Conservation (phyloP, 2,797 vertebrate species). For the Phataginus tetradactyla region DNA sequence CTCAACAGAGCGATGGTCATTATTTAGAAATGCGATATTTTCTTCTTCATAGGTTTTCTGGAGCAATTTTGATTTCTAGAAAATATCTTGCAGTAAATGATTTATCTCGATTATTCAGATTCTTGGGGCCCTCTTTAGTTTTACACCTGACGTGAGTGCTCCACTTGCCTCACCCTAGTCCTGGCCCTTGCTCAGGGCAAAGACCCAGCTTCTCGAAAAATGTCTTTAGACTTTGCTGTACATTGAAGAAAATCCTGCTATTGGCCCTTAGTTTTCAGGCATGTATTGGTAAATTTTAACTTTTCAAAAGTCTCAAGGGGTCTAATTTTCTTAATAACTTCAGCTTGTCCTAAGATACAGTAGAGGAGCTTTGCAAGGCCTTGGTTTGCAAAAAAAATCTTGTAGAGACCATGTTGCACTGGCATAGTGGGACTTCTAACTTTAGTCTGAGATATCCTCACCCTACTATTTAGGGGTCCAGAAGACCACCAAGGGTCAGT, state of each 20-base stretch:
- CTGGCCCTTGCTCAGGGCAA: neutral
- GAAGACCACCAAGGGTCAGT: neutral
- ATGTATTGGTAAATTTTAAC: neutral
- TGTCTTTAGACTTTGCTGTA: neutral
- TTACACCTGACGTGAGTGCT: neutral
- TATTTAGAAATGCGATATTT: neutral
- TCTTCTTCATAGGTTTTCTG: neutral
- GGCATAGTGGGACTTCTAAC: neutral
- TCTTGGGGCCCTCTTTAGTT: neutral
- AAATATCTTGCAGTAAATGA: neutral
- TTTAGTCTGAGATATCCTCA: neutral
- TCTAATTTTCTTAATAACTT: neutral
- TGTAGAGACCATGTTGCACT: neutral
- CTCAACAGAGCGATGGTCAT: neutral
- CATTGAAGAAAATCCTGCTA: neutral
- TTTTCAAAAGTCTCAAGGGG: neutral
- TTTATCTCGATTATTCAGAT: neutral
- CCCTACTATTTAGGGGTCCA: neutral
- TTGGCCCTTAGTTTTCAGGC: neutral
- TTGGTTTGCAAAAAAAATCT: neutral
- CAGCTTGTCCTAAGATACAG: neutral
- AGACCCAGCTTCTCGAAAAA: neutral
- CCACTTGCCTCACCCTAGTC: neutral
- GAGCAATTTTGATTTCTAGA: slow-evolving; percentile 44
- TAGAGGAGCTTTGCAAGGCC: neutral